Evolutionary conservation across 2,113 vertebrate species (phyloP).

Genomic region (Pholis gunnellus): DNA sequence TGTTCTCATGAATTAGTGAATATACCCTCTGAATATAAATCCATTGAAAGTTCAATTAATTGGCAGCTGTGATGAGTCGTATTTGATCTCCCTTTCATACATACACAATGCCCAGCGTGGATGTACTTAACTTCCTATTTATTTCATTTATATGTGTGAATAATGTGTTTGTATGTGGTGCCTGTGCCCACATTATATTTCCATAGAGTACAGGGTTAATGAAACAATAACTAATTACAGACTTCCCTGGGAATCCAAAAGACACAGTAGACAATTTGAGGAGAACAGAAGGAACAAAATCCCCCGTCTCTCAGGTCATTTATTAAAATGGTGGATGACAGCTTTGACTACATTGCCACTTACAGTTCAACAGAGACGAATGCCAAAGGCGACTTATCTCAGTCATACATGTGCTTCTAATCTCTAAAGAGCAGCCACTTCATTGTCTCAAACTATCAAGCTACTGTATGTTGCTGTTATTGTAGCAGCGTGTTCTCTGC

Average conservation of each 20-base stretch:
- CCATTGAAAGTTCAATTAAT: slow-evolving; percentile 41
- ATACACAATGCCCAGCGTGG: slow-evolving; percentile 13
- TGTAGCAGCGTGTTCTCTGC: slow-evolving; percentile 10
- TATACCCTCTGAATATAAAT: slow-evolving; percentile 35
- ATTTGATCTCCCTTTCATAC: slow-evolving; percentile 18
- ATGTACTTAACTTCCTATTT: slow-evolving; percentile 3
- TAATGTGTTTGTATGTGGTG: slow-evolving; percentile 30
- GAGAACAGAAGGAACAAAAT: slow-evolving; percentile 81
- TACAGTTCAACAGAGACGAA: slow-evolving; percentile 40
- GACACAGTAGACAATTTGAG: slow-evolving; percentile 23
- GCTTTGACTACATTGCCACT: slow-evolving; percentile 85
- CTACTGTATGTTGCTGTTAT: slow-evolving; percentile 29
- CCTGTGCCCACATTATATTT: slow-evolving; percentile 37
- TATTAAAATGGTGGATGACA: slow-evolving; percentile 90
- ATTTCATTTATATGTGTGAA: slow-evolving; percentile 18
- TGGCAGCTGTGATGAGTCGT: slow-evolving; percentile 20
- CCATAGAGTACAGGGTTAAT: slow-evolving; percentile 58
- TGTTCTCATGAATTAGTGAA: slow-evolving; percentile 22
- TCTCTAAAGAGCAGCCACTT: slow-evolving; percentile 58
- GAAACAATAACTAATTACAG: slow-evolving; percentile 69
- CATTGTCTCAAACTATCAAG: slow-evolving; percentile 73
- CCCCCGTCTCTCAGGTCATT: slow-evolving; percentile 88
- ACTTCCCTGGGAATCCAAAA: slow-evolving; percentile 36
- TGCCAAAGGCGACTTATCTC: slow-evolving; percentile 66
- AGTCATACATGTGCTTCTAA: slow-evolving; percentile 57